Evolutionary conservation across 37 sponge, comb jelly and placozoan genomes (phyloP).

Genomic region (Beroe forskalii): DNA sequence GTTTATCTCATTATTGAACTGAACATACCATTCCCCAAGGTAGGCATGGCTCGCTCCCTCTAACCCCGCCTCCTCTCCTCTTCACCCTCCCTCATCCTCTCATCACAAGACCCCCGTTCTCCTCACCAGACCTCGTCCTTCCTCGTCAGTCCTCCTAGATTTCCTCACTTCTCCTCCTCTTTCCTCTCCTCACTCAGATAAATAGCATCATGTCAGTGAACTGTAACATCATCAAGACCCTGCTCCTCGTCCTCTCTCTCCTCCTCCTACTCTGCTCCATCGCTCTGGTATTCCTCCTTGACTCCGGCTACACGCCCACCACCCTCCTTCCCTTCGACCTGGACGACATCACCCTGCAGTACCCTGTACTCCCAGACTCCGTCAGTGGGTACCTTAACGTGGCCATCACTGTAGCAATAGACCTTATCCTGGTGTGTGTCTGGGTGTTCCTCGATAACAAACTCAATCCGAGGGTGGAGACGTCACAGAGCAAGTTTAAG

Average conservation of each 20-base stretch:
- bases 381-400: background rate
- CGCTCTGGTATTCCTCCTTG: background rate
- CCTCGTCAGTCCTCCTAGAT: too few relatives aligned
- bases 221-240: too few relatives aligned
- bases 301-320: background rate
- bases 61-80: too few relatives aligned
- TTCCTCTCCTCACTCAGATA: background rate
- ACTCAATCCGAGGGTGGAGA: background rate
- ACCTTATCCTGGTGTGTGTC: background rate
- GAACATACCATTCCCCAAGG: too few relatives aligned
- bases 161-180: background rate
- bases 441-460: background rate
- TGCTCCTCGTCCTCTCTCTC: too few relatives aligned
- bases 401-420: background rate
- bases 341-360: background rate
- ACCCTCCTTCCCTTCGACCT: slow-evolving; percentile 2
- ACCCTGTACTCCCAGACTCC: background rate
- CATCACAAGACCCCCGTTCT: too few relatives aligned
- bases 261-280: too few relatives aligned
- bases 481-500: too few relatives aligned
- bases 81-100: too few relatives aligned
- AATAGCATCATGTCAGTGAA: background rate
- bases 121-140: too few relatives aligned
- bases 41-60: too few relatives aligned
- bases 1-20: too few relatives aligned